Evolutionary conservation across 2,113 vertebrate species (phyloP).

Genomic region (Nothocercus nigrocapillus): DNA sequence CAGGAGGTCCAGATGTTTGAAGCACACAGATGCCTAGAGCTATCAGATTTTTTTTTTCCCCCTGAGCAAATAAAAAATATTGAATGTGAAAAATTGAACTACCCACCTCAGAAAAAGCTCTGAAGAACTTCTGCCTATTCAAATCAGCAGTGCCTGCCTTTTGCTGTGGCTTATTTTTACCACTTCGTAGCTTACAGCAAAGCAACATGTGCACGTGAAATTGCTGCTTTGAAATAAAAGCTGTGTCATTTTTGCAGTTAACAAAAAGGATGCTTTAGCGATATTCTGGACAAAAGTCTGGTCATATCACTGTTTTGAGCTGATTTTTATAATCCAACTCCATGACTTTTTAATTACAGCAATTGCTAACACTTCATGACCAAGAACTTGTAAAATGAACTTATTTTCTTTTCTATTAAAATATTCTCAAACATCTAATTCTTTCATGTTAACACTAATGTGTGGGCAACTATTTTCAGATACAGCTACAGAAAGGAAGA

Average conservation of each 20-base stretch:
- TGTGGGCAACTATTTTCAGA: not conserved
- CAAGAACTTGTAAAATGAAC: not conserved
- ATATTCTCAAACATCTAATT: not conserved
- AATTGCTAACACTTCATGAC: not conserved
- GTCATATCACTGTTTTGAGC: not conserved
- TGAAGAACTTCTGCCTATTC: not conserved
- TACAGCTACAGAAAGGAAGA: not conserved
- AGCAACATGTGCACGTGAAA: not conserved
- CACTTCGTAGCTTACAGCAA: not conserved
- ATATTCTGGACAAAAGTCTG: not conserved
- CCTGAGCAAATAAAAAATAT: not conserved
- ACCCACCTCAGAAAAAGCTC: not conserved
- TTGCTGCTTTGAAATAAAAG: not conserved
- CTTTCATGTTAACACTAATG: not conserved
- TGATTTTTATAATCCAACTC: not conserved
- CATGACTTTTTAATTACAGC: not conserved
- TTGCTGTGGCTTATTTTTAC: not conserved
- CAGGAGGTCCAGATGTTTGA: not conserved
- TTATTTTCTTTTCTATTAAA: not conserved
- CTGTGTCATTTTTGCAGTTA: not conserved
- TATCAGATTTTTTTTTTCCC: accelerated
- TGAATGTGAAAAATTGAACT: not conserved
- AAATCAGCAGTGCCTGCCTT: not conserved
- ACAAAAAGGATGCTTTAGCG: not conserved
- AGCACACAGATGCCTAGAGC: not conserved